Base-by-base conservation (phyloP, 2,888 invertebrate genomes). In the Hirtodrosophila trivittata region DNA sequence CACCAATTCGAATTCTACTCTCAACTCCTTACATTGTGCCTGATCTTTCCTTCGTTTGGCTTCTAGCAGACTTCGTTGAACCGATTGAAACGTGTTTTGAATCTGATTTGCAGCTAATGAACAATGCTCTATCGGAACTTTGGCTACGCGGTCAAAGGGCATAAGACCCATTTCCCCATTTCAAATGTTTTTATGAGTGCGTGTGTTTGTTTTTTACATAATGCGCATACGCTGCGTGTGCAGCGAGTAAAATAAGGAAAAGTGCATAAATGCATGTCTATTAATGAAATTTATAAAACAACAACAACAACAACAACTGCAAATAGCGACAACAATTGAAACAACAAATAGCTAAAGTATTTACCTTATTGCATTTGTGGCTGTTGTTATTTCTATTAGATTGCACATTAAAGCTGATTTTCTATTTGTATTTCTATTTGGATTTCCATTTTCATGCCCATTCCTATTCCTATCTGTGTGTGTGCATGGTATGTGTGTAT, bases 301-400 rank as follows among this genome's bases (percentile, higher is more conserved):
- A 59, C 21, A 39, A 26, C n/a, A 50, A 26, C 14, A 39, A 49
- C 45, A 47, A 28, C 30, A 54, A 39, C 43, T 9, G 21, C 33
- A 12, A 41, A 6, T 28, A 33, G 5, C 9, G n/a, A 38, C 12
- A 32, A 21, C 37, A 39, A 25, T 25, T 41, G 10, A 35, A 21
- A 41, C 12, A 42, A 21, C 38, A 12, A 28, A 9, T 18, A 18
- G 13, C 33, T 10, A 41, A 6, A 32, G 60, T 62, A 66, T 60
- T 73, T 74, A 75, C 63, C 76, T 66, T 59, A 60, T 60, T 60
- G 64, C 51, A 58, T 64, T 43, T 18, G 26, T 5, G 30, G 32
- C 25, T 49, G 30, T 69, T 86, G 82, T 83, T 86, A 86, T 86
- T 81, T 86, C 75, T 77, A 84, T 84, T 81, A 66, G 66, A 81